phyloP scores from a whole-genome alignment of 2,797 vertebrate genomes.

The Oreochromis mossambicus region DNA sequence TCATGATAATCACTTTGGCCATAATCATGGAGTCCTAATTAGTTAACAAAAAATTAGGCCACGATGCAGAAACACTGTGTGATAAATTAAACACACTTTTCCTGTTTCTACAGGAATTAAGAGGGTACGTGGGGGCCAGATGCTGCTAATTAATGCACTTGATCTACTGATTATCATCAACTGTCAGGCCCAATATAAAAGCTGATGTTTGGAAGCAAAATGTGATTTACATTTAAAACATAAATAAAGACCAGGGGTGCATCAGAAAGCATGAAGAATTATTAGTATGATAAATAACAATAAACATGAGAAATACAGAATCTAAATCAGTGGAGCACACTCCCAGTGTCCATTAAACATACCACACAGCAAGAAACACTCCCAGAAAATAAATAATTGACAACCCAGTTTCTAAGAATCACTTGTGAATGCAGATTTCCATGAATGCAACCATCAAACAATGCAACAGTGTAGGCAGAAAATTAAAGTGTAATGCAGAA shows the following conservation, averaged over 20 bases:
- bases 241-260: neutral
- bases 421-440: neutral
- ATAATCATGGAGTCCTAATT: no score
- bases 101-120: neutral
- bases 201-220: accelerated
- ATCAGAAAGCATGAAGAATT: neutral
- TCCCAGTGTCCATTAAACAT: neutral
- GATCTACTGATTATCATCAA: no score
- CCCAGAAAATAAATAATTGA: neutral
- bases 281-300: neutral
- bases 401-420: accelerated
- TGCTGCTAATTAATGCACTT: no score
- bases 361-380: neutral
- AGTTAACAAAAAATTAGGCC: no score
- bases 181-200: no score
- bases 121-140: neutral
- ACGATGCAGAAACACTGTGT: no score
- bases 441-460: neutral
- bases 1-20: no score
- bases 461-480: neutral
- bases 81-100: no score
- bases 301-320: neutral
- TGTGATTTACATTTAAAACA: neutral
- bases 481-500: neutral
- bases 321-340: neutral